These are phyloP conservation scores for Florisuga fusca DNA, from an alignment of 2,797 vertebrate species.

Conservation along the genomic window DNA sequence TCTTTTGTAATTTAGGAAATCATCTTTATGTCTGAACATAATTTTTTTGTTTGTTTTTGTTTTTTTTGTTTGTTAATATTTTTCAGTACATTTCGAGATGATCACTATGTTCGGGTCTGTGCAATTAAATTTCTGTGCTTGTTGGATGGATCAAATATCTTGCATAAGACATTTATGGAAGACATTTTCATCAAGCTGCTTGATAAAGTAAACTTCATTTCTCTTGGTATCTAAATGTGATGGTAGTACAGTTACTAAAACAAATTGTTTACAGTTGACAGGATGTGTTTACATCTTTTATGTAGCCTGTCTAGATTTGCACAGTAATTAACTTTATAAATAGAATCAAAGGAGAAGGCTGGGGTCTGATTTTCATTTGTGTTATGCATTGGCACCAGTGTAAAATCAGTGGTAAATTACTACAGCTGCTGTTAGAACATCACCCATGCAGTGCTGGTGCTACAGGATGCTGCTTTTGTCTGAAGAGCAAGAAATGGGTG, in stretches of 20 bases:
- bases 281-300: not conserved
- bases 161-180: conserved; percentile 86
- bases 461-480: not conserved
- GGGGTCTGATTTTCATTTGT: not conserved
- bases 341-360: not conserved
- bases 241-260: not conserved
- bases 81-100: conserved; percentile 88
- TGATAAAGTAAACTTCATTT: conserved; percentile 83
- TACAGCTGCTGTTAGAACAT: not conserved
- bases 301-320: not conserved
- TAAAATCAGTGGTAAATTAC: not conserved
- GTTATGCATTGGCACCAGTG: not conserved
- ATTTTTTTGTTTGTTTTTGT: no score
- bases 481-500: not conserved
- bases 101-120: conserved; percentile 89
- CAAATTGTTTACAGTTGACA: not conserved
- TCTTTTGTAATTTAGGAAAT: not conserved
- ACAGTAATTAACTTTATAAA: accelerated
- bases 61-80: not conserved
- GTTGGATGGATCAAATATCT: conserved; percentile 81
- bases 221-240: not conserved
- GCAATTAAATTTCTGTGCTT: conserved; percentile 88
- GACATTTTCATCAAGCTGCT: conserved; percentile 85
- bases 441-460: accelerated
- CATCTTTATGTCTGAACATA: not conserved